Evolutionary conservation across 2,797 vertebrate genomes (phyloP).

Genomic region (Myotis findleyi): DNA sequence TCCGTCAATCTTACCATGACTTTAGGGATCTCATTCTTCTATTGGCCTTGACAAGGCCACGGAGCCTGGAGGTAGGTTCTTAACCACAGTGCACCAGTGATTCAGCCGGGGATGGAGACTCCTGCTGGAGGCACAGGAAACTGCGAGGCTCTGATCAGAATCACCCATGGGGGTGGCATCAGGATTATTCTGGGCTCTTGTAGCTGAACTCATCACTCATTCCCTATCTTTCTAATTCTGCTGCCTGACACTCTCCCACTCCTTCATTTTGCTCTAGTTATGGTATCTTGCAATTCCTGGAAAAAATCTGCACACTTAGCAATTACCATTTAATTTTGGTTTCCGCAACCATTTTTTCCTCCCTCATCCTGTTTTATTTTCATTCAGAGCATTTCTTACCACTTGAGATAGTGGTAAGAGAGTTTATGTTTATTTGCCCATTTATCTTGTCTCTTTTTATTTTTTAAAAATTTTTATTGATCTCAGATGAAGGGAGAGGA

Average conservation of each 20-base stretch:
- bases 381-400: not conserved
- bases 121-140: not conserved
- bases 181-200: not conserved
- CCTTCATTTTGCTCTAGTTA: not conserved
- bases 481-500: too few relatives aligned
- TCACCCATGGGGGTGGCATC: not conserved
- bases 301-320: not conserved
- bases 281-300: not conserved
- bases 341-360: not conserved
- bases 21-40: not conserved
- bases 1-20: not conserved
- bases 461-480: too few relatives aligned
- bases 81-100: not conserved
- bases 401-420: not conserved
- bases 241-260: not conserved
- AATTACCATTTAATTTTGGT: not conserved
- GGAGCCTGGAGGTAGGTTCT: not conserved
- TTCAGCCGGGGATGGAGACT: not conserved
- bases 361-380: not conserved
- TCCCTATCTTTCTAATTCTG: not conserved
- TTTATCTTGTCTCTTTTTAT: not conserved
- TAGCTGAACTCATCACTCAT: too few relatives aligned
- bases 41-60: not conserved
- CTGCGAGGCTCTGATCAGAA: not conserved
- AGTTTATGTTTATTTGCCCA: not conserved